Conservation (phyloP, 1,140 invertebrate genomes). For the Drosophila mojavensis region DNA sequence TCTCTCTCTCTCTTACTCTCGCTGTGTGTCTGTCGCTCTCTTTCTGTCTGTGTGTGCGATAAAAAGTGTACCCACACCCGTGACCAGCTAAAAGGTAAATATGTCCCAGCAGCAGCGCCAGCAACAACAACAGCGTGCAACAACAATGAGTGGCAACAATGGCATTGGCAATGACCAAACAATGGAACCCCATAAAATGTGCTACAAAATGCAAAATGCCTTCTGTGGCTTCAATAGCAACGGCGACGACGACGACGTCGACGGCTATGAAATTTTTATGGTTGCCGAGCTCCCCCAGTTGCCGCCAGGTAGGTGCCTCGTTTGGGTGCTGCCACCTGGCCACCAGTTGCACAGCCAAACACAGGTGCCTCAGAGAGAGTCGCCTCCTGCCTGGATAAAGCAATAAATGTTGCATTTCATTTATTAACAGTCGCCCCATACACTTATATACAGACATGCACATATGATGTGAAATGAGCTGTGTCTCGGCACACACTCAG, state of each 20-base stretch:
- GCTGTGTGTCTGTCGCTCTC: background rate
- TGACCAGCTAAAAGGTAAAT: slow-evolving; percentile 70
- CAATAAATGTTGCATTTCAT: slow-evolving; percentile 80
- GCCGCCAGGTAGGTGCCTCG: slow-evolving; percentile 35
- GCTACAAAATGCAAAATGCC: slow-evolving; percentile 80
- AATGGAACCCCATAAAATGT: slow-evolving; percentile 74
- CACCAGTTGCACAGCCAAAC: slow-evolving; percentile 53
- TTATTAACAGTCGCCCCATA: slow-evolving; percentile 51
- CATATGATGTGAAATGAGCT: slow-evolving; percentile 34
- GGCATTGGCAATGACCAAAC: slow-evolving; percentile 62
- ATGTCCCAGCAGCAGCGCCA: slow-evolving; percentile 41
- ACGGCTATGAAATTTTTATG: slow-evolving; percentile 72
- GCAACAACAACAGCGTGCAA: slow-evolving; percentile 11
- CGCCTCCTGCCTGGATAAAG: slow-evolving; percentile 53
- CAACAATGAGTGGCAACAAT: slow-evolving; percentile 39
- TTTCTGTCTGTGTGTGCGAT: slow-evolving; percentile 23
- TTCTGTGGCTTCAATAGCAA: slow-evolving; percentile 72
- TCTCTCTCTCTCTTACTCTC: too few relatives aligned
- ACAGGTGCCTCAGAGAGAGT: slow-evolving; percentile 6
- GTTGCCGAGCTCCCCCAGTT: slow-evolving; percentile 43
- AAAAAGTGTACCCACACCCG: slow-evolving; percentile 44
- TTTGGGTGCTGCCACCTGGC: slow-evolving; percentile 8
- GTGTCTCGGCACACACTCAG: slow-evolving; percentile 31
- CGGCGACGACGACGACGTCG: too few relatives aligned
- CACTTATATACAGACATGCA: too few relatives aligned